Conservation (phyloP, 2,888 invertebrate genomes). For the Tridacna crocea region DNA sequence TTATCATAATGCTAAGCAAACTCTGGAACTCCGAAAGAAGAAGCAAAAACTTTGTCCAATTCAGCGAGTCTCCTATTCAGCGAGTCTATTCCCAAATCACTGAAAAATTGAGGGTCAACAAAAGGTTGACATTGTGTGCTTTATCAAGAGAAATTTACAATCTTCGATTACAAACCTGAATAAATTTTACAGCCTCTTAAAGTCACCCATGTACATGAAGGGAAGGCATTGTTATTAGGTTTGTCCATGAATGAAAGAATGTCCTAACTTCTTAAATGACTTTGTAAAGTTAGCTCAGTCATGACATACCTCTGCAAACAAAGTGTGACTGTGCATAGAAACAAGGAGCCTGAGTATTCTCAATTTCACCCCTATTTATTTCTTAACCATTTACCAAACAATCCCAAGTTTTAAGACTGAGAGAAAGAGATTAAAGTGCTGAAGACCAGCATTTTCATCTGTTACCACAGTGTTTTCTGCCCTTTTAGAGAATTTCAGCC, state of each 20-base stretch:
- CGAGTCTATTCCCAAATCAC: not conserved
- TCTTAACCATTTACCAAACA: not conserved
- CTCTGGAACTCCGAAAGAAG: no score
- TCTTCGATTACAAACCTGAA: slow-evolving; percentile 35
- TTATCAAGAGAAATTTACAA: slow-evolving; percentile 33
- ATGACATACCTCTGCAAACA: not conserved
- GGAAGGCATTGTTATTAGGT: slow-evolving; percentile 6
- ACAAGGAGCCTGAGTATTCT: not conserved
- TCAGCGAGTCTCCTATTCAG: not conserved
- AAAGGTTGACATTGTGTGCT: slow-evolving; percentile 36
- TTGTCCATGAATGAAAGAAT: no score
- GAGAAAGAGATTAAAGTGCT: not conserved
- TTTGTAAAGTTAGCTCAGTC: no score
- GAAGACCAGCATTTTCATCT: not conserved
- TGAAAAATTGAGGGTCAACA: slow-evolving; percentile 20
- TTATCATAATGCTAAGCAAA: no score
- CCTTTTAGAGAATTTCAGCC: not conserved
- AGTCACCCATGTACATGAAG: slow-evolving; percentile 24
- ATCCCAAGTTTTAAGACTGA: not conserved
- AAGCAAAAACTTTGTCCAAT: no score
- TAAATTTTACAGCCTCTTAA: slow-evolving; percentile 39
- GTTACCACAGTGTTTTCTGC: not conserved
- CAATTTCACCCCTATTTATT: not conserved
- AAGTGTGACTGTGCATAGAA: not conserved
- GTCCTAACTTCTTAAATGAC: no score